Evolutionary conservation across 2,888 invertebrate species (phyloP).

Genomic region (Ichneumon xanthorius): DNA sequence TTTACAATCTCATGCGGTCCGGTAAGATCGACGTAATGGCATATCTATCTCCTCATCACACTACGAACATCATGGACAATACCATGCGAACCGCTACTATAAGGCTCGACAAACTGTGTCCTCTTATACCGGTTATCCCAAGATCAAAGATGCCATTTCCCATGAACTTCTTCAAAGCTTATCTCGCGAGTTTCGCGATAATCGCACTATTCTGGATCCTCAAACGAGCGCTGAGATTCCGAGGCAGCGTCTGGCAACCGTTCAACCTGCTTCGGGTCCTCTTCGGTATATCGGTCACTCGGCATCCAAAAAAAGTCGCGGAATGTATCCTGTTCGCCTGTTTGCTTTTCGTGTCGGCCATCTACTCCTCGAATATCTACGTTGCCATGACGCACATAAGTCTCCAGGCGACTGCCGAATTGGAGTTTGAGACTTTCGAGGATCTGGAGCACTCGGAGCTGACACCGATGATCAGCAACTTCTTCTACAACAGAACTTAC

Average conservation of each 20-base stretch:
- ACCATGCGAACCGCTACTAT: constrained; percentile 41
- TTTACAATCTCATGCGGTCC: constrained; percentile 3
- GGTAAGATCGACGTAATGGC: constrained; percentile 51
- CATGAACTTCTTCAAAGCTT: constrained; percentile 20
- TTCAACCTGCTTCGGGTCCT: constrained; percentile 55
- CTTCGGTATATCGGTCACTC: constrained; percentile 50
- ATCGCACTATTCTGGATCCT: constrained; percentile 48
- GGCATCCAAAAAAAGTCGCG: constrained; percentile 21
- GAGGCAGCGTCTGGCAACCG: constrained; percentile 49
- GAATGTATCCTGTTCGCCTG: constrained; percentile 60
- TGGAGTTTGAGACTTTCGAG: constrained; percentile 38
- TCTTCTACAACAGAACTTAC: constrained; percentile 49
- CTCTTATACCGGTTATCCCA: too few species aligned
- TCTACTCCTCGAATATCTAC: constrained; percentile 62
- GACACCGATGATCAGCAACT: constrained; percentile 41
- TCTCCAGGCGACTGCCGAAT: constrained; percentile 1
- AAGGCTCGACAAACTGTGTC: constrained; percentile 49
- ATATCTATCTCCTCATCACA: neutral
- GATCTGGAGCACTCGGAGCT: constrained; percentile 66
- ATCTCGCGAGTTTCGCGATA: constrained; percentile 31
- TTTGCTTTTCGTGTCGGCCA: constrained; percentile 61
- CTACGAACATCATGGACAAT: neutral
- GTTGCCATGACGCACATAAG: constrained; percentile 58
- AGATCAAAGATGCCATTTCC: too few species aligned
- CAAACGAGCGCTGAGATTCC: constrained; percentile 48